Conservation (phyloP, 2,797 vertebrate genomes). For the Brachymystax lenok region DNA sequence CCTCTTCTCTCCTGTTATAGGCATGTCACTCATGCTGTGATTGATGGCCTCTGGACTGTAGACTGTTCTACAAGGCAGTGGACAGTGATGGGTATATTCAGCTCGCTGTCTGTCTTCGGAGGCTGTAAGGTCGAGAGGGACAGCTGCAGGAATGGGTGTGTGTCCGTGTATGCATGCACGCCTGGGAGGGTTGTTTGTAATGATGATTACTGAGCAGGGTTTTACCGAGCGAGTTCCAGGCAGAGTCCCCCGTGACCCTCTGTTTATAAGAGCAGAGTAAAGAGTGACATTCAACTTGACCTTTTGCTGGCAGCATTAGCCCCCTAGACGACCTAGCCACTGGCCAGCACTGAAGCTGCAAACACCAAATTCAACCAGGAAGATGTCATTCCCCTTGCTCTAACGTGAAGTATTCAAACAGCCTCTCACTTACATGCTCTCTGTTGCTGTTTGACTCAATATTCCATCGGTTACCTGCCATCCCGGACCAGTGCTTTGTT, state of each 20-base stretch:
- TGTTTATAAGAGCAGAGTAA: constrained; percentile 10
- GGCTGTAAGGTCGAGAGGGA: constrained; percentile 17
- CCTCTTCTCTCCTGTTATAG: neutral
- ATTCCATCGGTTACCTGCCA: neutral
- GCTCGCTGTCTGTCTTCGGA: constrained; percentile 18
- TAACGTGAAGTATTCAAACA: neutral
- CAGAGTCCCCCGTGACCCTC: neutral
- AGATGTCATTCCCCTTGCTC: neutral
- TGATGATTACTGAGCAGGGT: constrained; percentile 17
- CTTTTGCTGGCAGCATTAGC: neutral
- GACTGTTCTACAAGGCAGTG: constrained; percentile 28
- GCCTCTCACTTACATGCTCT: neutral
- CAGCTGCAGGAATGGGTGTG: constrained; percentile 2
- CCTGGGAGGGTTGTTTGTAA: constrained; percentile 13
- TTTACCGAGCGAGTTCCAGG: neutral
- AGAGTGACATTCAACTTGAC: constrained; percentile 2
- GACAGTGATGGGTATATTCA: constrained; percentile 38
- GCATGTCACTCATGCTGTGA: constrained; percentile 33
- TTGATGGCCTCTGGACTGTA: constrained; percentile 29
- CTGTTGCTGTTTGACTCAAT: neutral
- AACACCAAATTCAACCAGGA: neutral
- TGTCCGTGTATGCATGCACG: constrained; percentile 7
- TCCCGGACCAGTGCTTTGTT: neutral
- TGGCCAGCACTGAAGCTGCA: neutral
- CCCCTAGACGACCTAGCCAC: neutral